These are phyloP conservation scores for Orchesella cincta DNA, from an alignment of 1,140 invertebrate genomes.

Conservation along the genomic window DNA sequence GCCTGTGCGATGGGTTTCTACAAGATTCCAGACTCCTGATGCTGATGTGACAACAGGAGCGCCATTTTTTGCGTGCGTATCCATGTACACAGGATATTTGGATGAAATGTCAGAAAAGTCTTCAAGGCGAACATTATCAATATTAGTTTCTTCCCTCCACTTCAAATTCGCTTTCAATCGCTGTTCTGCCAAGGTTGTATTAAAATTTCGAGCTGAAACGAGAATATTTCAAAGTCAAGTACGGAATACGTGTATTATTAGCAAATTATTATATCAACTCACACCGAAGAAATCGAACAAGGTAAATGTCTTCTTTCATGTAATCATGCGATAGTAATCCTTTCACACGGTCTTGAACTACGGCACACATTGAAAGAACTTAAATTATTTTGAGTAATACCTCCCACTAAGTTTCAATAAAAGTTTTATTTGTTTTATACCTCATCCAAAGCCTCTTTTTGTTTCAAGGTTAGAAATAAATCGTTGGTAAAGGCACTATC, in stretches of 20 bases:
- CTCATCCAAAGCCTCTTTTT: too few relatives aligned
- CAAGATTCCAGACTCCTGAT: neutral
- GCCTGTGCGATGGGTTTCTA: neutral
- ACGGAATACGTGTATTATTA: too few relatives aligned
- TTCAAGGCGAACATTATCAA: neutral
- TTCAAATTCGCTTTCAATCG: neutral
- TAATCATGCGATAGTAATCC: too few relatives aligned
- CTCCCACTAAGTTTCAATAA: too few relatives aligned
- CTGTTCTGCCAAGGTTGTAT: neutral
- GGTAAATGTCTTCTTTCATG: slow-evolving; percentile 21
- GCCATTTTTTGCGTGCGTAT: neutral
- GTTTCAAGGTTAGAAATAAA: too few relatives aligned
- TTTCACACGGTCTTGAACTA: too few relatives aligned
- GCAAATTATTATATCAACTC: too few relatives aligned
- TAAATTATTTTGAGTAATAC: too few relatives aligned
- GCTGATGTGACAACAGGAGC: neutral
- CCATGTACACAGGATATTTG: neutral
- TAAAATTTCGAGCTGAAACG: slow-evolving; percentile 6
- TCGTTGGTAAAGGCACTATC: too few relatives aligned
- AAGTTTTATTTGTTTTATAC: too few relatives aligned
- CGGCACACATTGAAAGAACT: too few relatives aligned
- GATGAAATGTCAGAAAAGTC: slow-evolving; percentile 5
- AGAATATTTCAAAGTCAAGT: neutral
- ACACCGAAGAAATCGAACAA: neutral
- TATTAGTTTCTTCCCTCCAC: slow-evolving; percentile 12